A percentile compares a stretch with the other conserved stretches of the same genome.
phyloP scores from a whole-genome alignment of 2,113 vertebrate genomes.

The Upupa epops region DNA sequence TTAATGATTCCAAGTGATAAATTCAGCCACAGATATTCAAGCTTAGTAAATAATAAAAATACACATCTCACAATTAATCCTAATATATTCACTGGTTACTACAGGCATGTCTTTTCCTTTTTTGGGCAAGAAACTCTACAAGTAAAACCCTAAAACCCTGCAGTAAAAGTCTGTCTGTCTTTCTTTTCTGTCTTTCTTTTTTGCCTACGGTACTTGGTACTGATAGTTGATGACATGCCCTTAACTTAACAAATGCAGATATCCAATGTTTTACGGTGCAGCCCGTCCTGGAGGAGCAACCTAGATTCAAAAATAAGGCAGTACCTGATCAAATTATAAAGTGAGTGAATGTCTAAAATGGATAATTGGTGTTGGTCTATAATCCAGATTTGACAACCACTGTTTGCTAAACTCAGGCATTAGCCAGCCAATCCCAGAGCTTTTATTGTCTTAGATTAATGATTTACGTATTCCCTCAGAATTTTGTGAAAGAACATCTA shows the following conservation, averaged over 20 bases:
- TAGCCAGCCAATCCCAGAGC: neutral
- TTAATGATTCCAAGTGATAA: constrained; percentile 35
- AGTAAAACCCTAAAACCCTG: neutral
- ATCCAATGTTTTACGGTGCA: constrained; percentile 98
- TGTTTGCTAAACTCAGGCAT: neutral
- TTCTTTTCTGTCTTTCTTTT: fast-evolving
- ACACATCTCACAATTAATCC: neutral
- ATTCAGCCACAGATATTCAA: constrained; percentile 1
- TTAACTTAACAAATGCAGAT: constrained; percentile 82
- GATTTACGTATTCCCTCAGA: neutral
- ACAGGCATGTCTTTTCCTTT: neutral
- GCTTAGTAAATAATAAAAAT: constrained; percentile 13
- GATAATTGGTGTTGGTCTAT: neutral
- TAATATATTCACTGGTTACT: neutral
- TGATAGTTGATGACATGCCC: constrained; percentile 34
- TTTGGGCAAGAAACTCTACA: neutral
- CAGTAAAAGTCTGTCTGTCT: neutral
- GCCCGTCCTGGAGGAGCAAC: constrained; percentile 93
- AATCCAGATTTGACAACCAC: neutral
- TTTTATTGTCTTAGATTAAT: neutral
- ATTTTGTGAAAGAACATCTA: neutral
- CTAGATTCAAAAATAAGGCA: constrained; percentile 91
- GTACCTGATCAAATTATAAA: constrained; percentile 98
- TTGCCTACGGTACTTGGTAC: neutral
- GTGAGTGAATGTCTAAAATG: constrained; percentile 72